Evolutionary conservation across 2,113 vertebrate species (phyloP), one percentile per base, ranked within the genome.

Genomic region (Embiotoca jacksoni): DNA sequence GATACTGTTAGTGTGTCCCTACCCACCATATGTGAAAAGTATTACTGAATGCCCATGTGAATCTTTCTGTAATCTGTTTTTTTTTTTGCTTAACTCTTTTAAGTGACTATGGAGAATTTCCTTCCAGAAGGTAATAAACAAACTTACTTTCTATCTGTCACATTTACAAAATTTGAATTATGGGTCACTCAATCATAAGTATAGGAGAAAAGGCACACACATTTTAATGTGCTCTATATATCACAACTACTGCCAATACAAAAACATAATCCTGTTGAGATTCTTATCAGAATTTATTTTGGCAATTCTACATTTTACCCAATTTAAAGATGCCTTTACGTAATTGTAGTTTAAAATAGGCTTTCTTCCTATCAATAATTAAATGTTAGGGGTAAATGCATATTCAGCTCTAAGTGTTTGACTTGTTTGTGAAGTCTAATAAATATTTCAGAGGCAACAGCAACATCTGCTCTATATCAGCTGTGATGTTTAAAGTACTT

Each of bases 361-460:
- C 41, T 75, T 76, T 63, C 3, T 30, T 36, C 15, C 41, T 23
- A 54, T 68, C 1, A 58, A 54, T 72, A 16, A 59, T 56, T 30
- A 39, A 57, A 57, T 33, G 33, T 23, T 41, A 2, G 7, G 0
- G 23, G 23, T 6, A 8, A 59, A 70, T 5, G 7, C 44, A 14
- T 65, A 49, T 50, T 71, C 35, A 63, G 13, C 3, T 56, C 3
- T 13, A 16, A 36, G 32, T 35, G 47, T 66, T 75, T 46, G 14
- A 71, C 41, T 64, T 73, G 47, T 35, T 77, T 58, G 56, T 31
- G 39, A 66, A 35, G 53, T 68, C 3, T 10, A 1, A 35, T 35
- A n/a, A 66, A 63, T 44, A 46, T 75, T 74, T 68, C 13, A 66
- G 33, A 53, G 13, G 16, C 23, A 53, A 15, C 37, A 72, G 15